A percentile compares a stretch with the other conserved stretches of the same genome.
Conservation (phyloP, 2,113 vertebrate species). For the Scophthalmus maximus region DNA sequence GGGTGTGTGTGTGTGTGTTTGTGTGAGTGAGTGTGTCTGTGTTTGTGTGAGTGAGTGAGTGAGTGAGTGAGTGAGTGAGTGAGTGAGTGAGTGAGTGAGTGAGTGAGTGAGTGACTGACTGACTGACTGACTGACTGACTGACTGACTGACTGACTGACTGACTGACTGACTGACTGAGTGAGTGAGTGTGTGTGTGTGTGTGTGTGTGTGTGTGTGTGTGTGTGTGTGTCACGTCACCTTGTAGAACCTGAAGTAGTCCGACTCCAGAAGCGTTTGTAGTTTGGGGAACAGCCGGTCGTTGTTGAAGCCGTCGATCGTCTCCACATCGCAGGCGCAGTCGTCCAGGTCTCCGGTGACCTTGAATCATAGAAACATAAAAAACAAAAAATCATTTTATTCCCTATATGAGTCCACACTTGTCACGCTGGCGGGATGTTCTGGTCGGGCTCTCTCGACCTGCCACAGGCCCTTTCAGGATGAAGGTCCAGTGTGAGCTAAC, state of each 20-base stretch:
- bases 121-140: too few species aligned
- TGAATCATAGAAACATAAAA: not conserved
- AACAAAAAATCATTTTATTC: not conserved
- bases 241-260: slow-evolving; percentile 95
- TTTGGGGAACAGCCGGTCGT: slow-evolving; percentile 88
- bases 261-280: slow-evolving; percentile 88
- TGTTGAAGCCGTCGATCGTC: slow-evolving; percentile 93
- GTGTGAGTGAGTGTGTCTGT: not conserved
- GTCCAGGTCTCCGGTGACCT: slow-evolving; percentile 92
- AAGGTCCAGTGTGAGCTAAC: too few species aligned
- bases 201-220: not conserved
- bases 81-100: not conserved
- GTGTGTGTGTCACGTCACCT: slow-evolving; percentile 79
- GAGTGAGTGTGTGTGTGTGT: slow-evolving; percentile 9
- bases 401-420: not conserved
- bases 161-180: too few species aligned
- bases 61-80: not conserved
- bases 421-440: too few species aligned
- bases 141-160: too few species aligned
- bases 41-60: not conserved
- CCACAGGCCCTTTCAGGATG: too few species aligned
- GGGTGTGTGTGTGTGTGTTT: not conserved
- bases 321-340: slow-evolving; percentile 95
- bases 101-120: not conserved
- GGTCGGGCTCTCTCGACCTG: too few species aligned